A percentile compares a stretch with the other conserved stretches of the same genome.
phyloP scores from a whole-genome alignment of 2,797 vertebrate genomes.

The Karalla daura region DNA sequence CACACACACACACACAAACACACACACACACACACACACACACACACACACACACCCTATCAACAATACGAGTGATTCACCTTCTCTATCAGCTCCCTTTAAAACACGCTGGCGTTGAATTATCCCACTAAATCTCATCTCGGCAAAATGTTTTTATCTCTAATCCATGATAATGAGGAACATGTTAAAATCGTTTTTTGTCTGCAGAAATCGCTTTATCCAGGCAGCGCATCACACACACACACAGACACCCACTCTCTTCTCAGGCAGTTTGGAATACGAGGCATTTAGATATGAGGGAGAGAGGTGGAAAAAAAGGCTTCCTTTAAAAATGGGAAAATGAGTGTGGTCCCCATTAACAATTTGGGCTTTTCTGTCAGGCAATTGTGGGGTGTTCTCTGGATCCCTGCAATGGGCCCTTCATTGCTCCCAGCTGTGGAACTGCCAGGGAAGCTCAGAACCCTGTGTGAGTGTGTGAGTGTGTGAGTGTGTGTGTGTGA shows the following conservation, averaged over 20 bases:
- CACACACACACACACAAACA: constrained; percentile 13
- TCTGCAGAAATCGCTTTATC: constrained; percentile 59
- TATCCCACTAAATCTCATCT: constrained; percentile 21
- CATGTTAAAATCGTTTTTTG: constrained; percentile 60
- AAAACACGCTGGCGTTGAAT: constrained; percentile 30
- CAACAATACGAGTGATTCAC: neutral
- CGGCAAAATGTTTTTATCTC: constrained; percentile 35
- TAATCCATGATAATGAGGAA: constrained; percentile 41
- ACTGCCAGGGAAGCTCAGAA: constrained; percentile 71
- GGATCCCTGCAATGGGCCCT: constrained; percentile 79
- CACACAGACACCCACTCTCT: constrained; percentile 40
- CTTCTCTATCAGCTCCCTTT: constrained; percentile 7
- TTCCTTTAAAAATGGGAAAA: constrained; percentile 83
- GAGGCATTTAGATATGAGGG: constrained; percentile 66
- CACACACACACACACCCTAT: constrained; percentile 9
- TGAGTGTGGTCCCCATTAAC: constrained; percentile 85
- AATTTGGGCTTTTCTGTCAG: constrained; percentile 84
- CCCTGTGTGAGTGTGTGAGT: constrained; percentile 43
- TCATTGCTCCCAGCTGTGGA: constrained; percentile 87
- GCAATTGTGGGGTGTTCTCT: constrained; percentile 84
- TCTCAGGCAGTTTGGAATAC: constrained; percentile 66
- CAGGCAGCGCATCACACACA: constrained; percentile 52
- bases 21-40: constrained; percentile 8
- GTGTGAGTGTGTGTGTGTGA: constrained; percentile 28
- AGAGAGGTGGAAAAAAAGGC: constrained; percentile 72